Percentiles rank a stretch among this genome's conserved stretches.
These are phyloP conservation scores for Daphoenositta chrysoptera DNA, from an alignment of 2,113 vertebrate genomes.

Conservation along the genomic window DNA sequence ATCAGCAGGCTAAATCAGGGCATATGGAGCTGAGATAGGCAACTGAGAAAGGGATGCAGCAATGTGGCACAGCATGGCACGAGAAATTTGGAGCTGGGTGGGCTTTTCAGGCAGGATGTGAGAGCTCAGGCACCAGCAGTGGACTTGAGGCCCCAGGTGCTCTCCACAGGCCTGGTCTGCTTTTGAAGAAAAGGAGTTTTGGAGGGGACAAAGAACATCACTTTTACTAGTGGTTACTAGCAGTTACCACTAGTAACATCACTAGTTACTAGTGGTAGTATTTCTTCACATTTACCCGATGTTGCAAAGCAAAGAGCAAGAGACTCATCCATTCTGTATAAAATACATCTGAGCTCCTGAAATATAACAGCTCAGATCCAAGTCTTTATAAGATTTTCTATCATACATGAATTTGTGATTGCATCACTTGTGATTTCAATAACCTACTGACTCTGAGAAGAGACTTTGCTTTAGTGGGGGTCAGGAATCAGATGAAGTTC, in stretches of 20 bases:
- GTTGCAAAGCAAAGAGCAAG: not conserved
- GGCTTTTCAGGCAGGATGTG: not conserved
- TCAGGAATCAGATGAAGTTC: not conserved
- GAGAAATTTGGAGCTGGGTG: not conserved
- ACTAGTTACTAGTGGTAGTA: not conserved
- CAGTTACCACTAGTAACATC: too few relatives aligned
- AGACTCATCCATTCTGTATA: not conserved
- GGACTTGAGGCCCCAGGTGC: not conserved
- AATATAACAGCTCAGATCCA: not conserved
- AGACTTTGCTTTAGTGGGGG: not conserved
- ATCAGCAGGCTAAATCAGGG: not conserved
- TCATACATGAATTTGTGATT: not conserved
- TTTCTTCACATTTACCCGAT: not conserved
- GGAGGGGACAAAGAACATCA: not conserved
- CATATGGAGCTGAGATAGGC: accelerated
- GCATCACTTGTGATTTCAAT: not conserved
- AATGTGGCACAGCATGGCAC: too few relatives aligned
- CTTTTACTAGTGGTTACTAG: too few relatives aligned
- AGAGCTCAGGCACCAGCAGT: not conserved
- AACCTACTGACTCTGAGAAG: not conserved
- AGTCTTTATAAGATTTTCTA: not conserved
- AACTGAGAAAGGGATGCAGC: not conserved
- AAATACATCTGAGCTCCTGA: not conserved
- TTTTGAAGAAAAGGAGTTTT: not conserved
- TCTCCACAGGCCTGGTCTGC: not conserved